Evolutionary conservation across 2,113 vertebrate species (phyloP).

Genomic region (Caloenas nicobarica): DNA sequence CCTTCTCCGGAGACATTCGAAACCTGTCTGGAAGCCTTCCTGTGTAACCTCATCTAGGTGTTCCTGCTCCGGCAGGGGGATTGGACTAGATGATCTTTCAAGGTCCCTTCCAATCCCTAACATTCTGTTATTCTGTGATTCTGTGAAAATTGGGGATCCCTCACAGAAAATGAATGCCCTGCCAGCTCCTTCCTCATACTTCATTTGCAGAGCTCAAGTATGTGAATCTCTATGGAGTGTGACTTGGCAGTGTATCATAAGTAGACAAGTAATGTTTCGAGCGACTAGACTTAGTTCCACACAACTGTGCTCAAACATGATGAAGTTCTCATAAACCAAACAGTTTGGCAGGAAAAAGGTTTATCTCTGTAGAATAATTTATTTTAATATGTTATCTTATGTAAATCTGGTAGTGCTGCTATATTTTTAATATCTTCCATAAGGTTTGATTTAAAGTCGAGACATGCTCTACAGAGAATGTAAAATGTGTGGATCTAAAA

Average conservation of each 20-base stretch:
- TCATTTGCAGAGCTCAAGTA: conserved; percentile 6
- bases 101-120: too few species aligned
- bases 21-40: too few species aligned
- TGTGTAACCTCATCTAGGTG: too few species aligned
- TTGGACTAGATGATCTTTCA: too few species aligned
- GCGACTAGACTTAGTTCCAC: not conserved
- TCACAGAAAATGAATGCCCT: not conserved
- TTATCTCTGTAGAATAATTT: not conserved
- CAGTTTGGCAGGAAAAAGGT: not conserved
- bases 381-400: not conserved
- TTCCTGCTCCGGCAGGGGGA: too few species aligned
- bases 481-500: not conserved
- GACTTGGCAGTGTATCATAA: not conserved
- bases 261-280: not conserved
- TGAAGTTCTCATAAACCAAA: not conserved
- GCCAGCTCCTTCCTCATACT: not conserved
- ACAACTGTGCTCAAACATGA: not conserved
- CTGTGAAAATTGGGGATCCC: not conserved
- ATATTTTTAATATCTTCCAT: not conserved
- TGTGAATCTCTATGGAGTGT: not conserved
- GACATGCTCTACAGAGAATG: not conserved
- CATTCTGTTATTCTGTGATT: too few species aligned
- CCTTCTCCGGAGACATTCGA: too few species aligned
- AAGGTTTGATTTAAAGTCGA: not conserved
- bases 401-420: not conserved